Evolutionary conservation across 1,140 invertebrate genomes (phyloP).

Genomic region (Drosophila sulfurigaster): DNA sequence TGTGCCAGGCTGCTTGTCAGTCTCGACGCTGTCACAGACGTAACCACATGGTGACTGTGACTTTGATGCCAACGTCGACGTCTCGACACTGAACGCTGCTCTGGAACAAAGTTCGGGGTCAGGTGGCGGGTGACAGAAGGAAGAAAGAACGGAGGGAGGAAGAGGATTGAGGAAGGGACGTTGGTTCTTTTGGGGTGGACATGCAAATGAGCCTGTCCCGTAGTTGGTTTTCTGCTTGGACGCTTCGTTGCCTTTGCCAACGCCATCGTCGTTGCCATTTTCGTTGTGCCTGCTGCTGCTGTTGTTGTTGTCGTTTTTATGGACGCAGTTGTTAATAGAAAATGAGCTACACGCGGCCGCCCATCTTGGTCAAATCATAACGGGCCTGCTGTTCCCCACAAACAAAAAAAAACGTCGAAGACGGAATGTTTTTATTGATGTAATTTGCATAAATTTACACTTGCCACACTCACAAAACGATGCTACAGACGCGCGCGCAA

Average conservation of each 20-base stretch:
- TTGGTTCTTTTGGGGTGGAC: conserved; percentile 37
- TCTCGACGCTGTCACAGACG: conserved; percentile 74
- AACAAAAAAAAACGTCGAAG: conserved; percentile 52
- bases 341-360: conserved; percentile 77
- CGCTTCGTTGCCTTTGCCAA: conserved; percentile 73
- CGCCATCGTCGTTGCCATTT: conserved; percentile 33
- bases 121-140: not conserved
- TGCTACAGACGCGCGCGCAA: conserved; percentile 42
- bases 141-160: no score
- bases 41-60: conserved; percentile 80
- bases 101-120: conserved; percentile 32
- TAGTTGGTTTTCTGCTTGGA: conserved; percentile 82
- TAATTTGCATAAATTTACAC: conserved; percentile 83
- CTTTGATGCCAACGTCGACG: conserved; percentile 58
- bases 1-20: conserved; percentile 49
- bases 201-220: conserved; percentile 80
- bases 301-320: conserved; percentile 69
- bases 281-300: conserved; percentile 3
- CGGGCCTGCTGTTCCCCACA: conserved; percentile 43
- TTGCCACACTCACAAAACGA: conserved; percentile 48
- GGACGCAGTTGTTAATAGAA: conserved; percentile 82
- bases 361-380: conserved; percentile 79
- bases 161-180: not conserved
- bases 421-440: conserved; percentile 82
- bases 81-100: conserved; percentile 16